phyloP scores from a whole-genome alignment of 1,140 invertebrate genomes.

The Psilanteris sp. region DNA sequence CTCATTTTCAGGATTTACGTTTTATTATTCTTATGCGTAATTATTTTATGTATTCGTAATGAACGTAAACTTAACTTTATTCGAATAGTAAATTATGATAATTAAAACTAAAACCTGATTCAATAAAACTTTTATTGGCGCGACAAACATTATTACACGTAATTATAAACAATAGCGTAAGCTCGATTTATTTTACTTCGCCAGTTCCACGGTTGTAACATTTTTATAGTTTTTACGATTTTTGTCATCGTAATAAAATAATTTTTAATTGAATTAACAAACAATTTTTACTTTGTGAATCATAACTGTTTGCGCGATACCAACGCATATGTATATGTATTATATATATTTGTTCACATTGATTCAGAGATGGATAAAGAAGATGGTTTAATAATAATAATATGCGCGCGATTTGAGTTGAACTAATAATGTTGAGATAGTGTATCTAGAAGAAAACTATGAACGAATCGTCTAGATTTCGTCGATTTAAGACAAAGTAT shows the following conservation, averaged over 20 bases:
- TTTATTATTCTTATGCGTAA: constrained; percentile 32
- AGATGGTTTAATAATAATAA: no score
- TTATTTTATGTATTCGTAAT: constrained; percentile 29
- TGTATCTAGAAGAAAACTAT: no score
- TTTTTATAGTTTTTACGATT: constrained; percentile 5
- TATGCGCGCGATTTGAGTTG: no score
- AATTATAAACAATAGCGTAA: constrained; percentile 37
- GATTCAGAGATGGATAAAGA: no score
- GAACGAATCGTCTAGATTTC: no score
- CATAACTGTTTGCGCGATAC: background rate
- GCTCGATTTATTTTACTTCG: background rate
- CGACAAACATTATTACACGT: constrained; percentile 13
- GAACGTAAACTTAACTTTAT: constrained; percentile 40
- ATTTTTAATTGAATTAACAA: constrained; percentile 4
- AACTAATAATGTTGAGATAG: no score
- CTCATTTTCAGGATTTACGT: constrained; percentile 43
- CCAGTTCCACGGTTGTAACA: background rate
- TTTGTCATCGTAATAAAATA: background rate
- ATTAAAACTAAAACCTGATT: constrained; percentile 32
- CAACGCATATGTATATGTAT: no score
- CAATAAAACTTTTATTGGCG: constrained; percentile 28
- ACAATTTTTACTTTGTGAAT: background rate
- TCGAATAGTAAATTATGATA: constrained; percentile 28
- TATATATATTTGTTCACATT: no score
- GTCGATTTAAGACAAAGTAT: no score